Evolutionary conservation across 2,888 invertebrate species (phyloP), one percentile per base, ranked within the genome.

Genomic region (Sesia bembeciformis): DNA sequence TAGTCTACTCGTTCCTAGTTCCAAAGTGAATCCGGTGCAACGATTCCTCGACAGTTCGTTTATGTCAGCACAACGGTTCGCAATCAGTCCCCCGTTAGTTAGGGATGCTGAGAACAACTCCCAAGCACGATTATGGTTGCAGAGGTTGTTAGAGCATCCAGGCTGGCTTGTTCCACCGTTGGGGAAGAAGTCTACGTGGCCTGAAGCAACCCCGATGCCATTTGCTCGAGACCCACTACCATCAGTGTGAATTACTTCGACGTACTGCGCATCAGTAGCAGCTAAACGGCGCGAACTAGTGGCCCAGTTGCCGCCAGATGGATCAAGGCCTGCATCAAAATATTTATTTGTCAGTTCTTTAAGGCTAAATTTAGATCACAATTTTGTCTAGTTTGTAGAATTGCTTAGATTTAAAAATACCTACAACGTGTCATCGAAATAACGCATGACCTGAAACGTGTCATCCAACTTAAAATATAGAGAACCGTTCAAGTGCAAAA

Each of bases 121-220:
- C 61, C 68, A 78, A 0, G 83, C 74, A 3, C 82, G 70, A 42
- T 75, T 67, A 55, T 84, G 83, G 56, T 67, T 67, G 58, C 83
- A 84, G 0, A 59, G 4, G 52, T 72, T 66, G 4, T 60, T 68
- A 0, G 66, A 6, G 53, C 87, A 86, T 0, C 85, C 87, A 0
- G 86, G 87, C 60, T 88, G 97, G 67, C 92, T 91, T 52, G 91
- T 90, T 0, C 97, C 97, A 0, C 96, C 96, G 67, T 97, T 97
- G 0, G 95, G 95, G 77, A 93, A 97, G 81, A 96, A 97, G 81
- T 97, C 97, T 0, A 95, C 92, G 72, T 96, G 94, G 0, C 96
- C 97, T 49, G 95, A 90, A 0, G 93, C 91, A 63, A 93, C 93
- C 38, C 92, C 91, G 61, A 96, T 92, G 6, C 60, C 60, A 39